Evolutionary conservation across 1,140 invertebrate species (phyloP), one percentile per base, ranked within the genome.

Genomic region (Ostrea denselamellosa): DNA sequence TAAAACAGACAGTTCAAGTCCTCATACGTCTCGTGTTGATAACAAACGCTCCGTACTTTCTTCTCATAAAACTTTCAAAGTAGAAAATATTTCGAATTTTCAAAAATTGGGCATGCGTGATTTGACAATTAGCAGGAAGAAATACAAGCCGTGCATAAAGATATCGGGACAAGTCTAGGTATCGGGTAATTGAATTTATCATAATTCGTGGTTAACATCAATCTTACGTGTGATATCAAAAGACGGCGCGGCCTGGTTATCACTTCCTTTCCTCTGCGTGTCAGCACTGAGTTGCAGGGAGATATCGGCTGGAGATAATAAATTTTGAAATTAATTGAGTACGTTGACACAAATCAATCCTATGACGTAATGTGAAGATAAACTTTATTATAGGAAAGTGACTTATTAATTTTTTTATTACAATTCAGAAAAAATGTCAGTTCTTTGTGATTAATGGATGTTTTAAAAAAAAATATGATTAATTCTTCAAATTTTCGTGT

Each of bases 41-140:
- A 44, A 44, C 5, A 44, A 44, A 44, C 34, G 34, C 34, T 1
- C 34, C 19, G 56, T 62, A 62, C n/a, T 62, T 62, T 19, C 56
- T 34, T 77, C 14, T 2, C 22, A 77, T 44, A 62, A 62, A 62
- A 19, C 12, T 14, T 19, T 19, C 7, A 17, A 62, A 62, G 2
- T 34, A 3, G 68, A 28, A 34, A 34, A 34, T 77, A 34, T 77
- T 77, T 25, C 25, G 25, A 77, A 77, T 34, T 77, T 77, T 77
- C 68, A 28, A 28, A 34, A 8, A 34, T 77, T 77, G 22, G 58
- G 58, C 58, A 62, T 25, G 25, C 68, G 68, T 28, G 68, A 77
- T 77, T 77, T 77, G 68, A 77, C 68, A 77, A 77, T 77, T 77
- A 77, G 68, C 68, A 77, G 68, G 68, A 77, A 22, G 68, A 25